Evolutionary conservation across 35 echinoderm and acorn worm species (phyloP).

Genomic region (Chiridota heheva): DNA sequence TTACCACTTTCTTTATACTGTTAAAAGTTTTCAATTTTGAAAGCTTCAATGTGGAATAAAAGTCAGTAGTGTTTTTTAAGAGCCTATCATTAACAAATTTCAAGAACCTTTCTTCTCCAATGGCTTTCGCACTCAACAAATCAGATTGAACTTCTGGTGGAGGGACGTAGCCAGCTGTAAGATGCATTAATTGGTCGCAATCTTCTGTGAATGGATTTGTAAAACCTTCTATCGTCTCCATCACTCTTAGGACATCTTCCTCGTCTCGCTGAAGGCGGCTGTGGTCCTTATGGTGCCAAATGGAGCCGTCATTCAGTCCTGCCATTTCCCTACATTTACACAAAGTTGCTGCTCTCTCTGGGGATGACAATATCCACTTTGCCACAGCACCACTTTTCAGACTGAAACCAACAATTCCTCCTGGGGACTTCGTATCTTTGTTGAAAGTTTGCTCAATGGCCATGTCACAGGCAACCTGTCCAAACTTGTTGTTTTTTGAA

Average conservation of each 20-base stretch:
- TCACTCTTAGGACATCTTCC: background rate
- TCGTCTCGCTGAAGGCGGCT: background rate
- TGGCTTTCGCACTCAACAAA: background rate
- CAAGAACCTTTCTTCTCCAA: slow-evolving; percentile 19
- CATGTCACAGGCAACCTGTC: slow-evolving; percentile 34
- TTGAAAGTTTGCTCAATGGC: slow-evolving; percentile 25
- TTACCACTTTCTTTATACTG: slow-evolving; percentile 40
- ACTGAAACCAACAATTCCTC: background rate
- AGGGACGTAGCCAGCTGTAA: background rate
- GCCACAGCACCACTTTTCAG: background rate
- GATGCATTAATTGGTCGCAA: background rate
- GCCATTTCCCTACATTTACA: slow-evolving; percentile 2
- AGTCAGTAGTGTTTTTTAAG: background rate
- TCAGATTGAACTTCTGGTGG: background rate
- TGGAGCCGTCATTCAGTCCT: background rate
- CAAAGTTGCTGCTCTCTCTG: background rate
- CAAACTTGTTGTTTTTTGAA: background rate
- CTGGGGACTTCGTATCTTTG: slow-evolving; percentile 14
- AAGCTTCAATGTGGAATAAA: background rate
- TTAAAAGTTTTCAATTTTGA: slow-evolving; percentile 46
- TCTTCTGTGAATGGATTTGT: background rate
- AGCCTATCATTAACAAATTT: background rate
- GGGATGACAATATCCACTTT: background rate
- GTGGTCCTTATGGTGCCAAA: background rate
- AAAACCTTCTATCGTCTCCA: background rate